phyloP scores from a whole-genome alignment of 2,113 vertebrate species.

The Cololabis saira region DNA sequence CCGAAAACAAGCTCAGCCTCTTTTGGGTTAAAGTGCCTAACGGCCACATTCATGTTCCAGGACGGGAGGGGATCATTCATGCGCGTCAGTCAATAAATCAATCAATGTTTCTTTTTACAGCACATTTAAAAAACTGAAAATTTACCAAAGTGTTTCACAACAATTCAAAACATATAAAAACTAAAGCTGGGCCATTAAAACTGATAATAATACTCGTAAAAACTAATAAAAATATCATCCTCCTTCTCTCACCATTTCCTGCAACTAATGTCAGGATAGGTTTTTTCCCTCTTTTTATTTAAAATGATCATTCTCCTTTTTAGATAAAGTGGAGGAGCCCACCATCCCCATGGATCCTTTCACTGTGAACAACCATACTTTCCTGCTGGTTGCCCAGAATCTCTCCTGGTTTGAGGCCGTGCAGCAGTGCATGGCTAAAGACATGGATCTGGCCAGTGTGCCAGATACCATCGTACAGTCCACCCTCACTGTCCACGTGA shows the following conservation, averaged over 20 bases:
- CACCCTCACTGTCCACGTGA: slow-evolving; percentile 82
- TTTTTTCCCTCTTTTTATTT: neutral
- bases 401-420: slow-evolving; percentile 88
- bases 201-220: too few relatives aligned
- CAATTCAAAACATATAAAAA: too few relatives aligned
- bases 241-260: neutral
- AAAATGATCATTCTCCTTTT: neutral
- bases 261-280: neutral
- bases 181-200: too few relatives aligned
- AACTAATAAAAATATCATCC: too few relatives aligned
- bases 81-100: too few relatives aligned
- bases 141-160: too few relatives aligned
- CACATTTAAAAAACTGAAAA: too few relatives aligned
- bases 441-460: slow-evolving; percentile 90
- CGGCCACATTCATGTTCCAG: neutral
- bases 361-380: slow-evolving; percentile 79
- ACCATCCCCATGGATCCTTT: slow-evolving; percentile 55
- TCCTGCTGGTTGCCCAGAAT: slow-evolving; percentile 84
- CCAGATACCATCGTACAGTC: slow-evolving; percentile 87
- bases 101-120: too few relatives aligned
- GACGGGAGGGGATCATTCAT: neutral
- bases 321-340: slow-evolving; percentile 68
- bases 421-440: slow-evolving; percentile 74
- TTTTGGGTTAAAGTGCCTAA: too few relatives aligned
- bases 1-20: too few relatives aligned